Base-by-base conservation (phyloP, 2,888 invertebrate species). In the Drosophila longiperda region DNA sequence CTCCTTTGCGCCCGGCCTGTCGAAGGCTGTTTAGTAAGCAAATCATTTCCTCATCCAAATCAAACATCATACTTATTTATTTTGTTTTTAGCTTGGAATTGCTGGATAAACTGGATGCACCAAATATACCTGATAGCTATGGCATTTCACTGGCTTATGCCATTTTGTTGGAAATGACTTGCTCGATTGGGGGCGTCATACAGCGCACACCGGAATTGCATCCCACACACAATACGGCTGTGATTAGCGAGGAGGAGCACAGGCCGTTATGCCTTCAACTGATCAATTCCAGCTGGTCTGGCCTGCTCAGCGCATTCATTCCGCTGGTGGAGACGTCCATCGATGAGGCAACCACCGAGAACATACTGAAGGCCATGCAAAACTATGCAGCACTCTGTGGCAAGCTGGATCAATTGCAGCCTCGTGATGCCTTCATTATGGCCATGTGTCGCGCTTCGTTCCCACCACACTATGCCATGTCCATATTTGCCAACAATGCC, bases 361-460 rank as follows among this genome's bases (percentile, higher is more conserved):
- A 96, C 84, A 96, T 99, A 61, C 94, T 99, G 48, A 97, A 98
- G 87, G 96, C 98, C 45, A 96, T 99, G 92, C 98, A 99, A 93
- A 97, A 97, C 0, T 96, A 97, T 85, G 97, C 98, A 0, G 96
- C 97, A 40, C 94, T 99, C 52, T 98, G 98, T 91, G 99, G 99
- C 23, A 95, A 96, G 92, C 94, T 99, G 72, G 95, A 95, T 62
- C 93, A 97, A 82, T 94, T 95, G 50, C 95, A 95, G 20, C 97
- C 98, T 0, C 95, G 99, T 38, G 99, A 99, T 94, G 98, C 99
- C 49, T 98, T 98, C 91, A 96, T 99, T 52, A 97, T 97, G 53
- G 97, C 99, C 5, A 96, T 99, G 88, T 99, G 99, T 93, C 98
- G 98, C 92, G 97, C 97, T n/a, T 98, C 99, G 0, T 94, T 99